phyloP scores from a whole-genome alignment of 2,113 vertebrate genomes.

The Narcine bancroftii region DNA sequence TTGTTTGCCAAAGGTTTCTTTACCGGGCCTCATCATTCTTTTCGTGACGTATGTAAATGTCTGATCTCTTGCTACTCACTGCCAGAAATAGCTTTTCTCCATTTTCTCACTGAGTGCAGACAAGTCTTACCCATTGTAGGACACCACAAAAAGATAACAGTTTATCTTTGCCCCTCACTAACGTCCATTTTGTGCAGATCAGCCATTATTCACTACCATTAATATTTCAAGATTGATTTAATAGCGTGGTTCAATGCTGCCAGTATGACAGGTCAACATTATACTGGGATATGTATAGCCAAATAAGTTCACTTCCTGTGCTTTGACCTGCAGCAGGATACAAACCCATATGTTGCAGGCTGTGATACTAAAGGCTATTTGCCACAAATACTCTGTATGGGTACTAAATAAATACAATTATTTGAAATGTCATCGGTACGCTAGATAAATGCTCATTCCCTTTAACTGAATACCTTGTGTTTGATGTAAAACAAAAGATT shows the following conservation, averaged over 20 bases:
- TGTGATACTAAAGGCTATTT: neutral
- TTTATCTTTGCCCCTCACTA: neutral
- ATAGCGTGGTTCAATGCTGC: neutral
- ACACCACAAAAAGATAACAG: neutral
- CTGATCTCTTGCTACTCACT: neutral
- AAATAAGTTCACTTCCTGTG: neutral
- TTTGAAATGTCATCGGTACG: conserved; percentile 7
- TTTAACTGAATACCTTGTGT: neutral
- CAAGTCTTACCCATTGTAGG: neutral
- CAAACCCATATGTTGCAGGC: neutral
- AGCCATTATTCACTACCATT: conserved; percentile 23
- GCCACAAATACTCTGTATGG: neutral
- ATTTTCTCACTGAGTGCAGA: neutral
- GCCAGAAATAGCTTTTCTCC: neutral
- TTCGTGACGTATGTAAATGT: neutral
- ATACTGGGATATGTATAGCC: neutral
- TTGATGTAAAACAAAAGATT: neutral
- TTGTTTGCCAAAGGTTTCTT: neutral
- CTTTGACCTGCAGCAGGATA: conserved; percentile 22
- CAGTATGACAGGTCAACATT: conserved; percentile 1
- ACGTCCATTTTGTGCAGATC: neutral
- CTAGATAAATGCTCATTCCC: neutral
- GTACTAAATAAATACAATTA: neutral
- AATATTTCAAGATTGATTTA: conserved; percentile 33
- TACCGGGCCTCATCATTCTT: neutral